A percentile compares a stretch with the other conserved stretches of the same genome.
phyloP scores from a whole-genome alignment of 2,113 vertebrate species.

The Ardeotis arabs region DNA sequence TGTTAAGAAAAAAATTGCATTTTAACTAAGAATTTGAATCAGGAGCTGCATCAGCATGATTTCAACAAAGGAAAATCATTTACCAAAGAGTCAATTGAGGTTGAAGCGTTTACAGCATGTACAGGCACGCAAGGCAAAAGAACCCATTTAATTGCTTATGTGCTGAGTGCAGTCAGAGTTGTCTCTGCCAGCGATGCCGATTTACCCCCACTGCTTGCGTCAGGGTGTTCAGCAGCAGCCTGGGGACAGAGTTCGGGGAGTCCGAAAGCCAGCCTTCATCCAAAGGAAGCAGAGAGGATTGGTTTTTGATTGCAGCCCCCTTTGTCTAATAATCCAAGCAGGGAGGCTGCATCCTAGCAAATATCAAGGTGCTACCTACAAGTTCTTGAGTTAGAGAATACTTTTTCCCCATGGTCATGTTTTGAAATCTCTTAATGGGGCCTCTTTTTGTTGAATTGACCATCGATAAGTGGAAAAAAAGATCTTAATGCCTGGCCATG shows the following conservation, averaged over 20 bases:
- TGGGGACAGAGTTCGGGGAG: neutral
- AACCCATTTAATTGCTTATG: constrained; percentile 66
- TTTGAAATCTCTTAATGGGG: neutral
- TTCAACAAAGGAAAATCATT: constrained; percentile 76
- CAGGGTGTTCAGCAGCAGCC: neutral
- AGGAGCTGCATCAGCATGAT: constrained; percentile 72
- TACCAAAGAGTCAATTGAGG: constrained; percentile 76
- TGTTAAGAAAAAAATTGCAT: constrained; percentile 68
- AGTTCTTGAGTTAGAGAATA: neutral
- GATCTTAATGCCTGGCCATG: neutral
- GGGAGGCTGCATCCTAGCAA: neutral
- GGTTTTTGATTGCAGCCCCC: neutral
- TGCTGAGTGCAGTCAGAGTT: neutral
- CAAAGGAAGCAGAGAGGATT: neutral
- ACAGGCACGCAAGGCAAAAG: constrained; percentile 48
- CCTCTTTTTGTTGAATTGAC: neutral
- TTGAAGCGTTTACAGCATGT: constrained; percentile 73
- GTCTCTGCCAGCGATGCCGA: neutral
- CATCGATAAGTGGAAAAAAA: neutral
- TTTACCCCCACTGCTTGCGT: neutral
- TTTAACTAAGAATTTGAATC: constrained; percentile 76
- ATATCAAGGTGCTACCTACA: neutral
- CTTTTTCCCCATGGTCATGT: neutral
- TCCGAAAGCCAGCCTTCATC: neutral
- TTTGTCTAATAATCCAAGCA: neutral